These are phyloP conservation scores for Drosophila buzzatii DNA, from an alignment of 2,888 invertebrate genomes.

Conservation along the genomic window DNA sequence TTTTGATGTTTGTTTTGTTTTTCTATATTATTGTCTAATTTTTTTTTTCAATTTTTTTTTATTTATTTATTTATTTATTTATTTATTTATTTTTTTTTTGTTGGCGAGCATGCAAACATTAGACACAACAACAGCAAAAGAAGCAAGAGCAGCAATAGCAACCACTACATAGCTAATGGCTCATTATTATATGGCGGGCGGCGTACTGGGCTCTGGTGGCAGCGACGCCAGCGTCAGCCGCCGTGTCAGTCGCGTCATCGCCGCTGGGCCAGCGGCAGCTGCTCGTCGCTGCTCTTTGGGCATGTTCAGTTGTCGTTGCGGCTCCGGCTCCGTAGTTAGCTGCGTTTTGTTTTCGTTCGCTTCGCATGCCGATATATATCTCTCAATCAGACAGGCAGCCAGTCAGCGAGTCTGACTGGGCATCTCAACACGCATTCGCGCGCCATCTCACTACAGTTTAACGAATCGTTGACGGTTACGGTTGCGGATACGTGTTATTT, in stretches of 20 bases:
- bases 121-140: slow-evolving; percentile 2
- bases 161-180: slow-evolving; percentile 44
- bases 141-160: background rate
- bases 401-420: slow-evolving; percentile 54
- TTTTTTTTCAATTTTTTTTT: slow-evolving; percentile 35
- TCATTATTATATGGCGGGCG: slow-evolving; percentile 57
- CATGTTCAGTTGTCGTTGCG: slow-evolving; percentile 59
- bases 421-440: slow-evolving; percentile 46
- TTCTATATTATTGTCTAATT: background rate
- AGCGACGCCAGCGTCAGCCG: slow-evolving; percentile 42
- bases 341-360: slow-evolving; percentile 47
- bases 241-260: slow-evolving; percentile 43
- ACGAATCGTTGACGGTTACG: slow-evolving; percentile 5
- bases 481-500: slow-evolving; percentile 39
- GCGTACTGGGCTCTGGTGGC: slow-evolving; percentile 16
- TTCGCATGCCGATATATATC: slow-evolving; percentile 43
- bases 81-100: slow-evolving; percentile 5
- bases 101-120: slow-evolving; percentile 44
- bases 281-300: slow-evolving; percentile 50
- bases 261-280: slow-evolving; percentile 44
- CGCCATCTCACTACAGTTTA: slow-evolving; percentile 9
- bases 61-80: background rate
- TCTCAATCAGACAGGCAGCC: slow-evolving; percentile 38
- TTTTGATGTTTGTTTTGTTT: slow-evolving; percentile 32
- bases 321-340: slow-evolving; percentile 60